Conservation (phyloP, 2,797 vertebrate genomes). For the Sebastes cheni region DNA sequence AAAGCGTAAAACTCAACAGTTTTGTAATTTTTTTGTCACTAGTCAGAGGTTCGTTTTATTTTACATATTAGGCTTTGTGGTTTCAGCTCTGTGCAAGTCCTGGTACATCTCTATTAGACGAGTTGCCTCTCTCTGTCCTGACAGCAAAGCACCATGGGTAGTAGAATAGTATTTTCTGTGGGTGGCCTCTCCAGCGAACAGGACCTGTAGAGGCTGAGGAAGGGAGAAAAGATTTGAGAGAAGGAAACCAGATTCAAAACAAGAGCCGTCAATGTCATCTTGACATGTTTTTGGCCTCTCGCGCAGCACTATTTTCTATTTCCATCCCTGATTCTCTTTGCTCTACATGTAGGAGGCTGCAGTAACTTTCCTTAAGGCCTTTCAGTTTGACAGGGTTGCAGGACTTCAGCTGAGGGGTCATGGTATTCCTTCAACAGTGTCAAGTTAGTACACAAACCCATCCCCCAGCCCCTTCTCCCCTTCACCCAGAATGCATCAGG, state of each 20-base stretch:
- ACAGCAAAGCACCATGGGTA: conserved; percentile 98
- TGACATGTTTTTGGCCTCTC: conserved; percentile 32
- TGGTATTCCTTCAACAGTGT: conserved; percentile 62
- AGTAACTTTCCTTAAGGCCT: conserved; percentile 30
- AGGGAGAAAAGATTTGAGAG: neutral
- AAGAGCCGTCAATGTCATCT: conserved; percentile 30
- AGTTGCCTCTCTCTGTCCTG: conserved; percentile 95
- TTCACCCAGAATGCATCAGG: conserved; percentile 42
- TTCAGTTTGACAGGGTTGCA: conserved; percentile 33
- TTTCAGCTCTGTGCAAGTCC: conserved; percentile 88
- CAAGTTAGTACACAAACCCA: conserved; percentile 49
- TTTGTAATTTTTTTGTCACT: conserved; percentile 76
- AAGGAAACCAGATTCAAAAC: conserved; percentile 29
- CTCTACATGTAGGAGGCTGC: conserved; percentile 12
- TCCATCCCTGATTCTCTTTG: conserved; percentile 17
- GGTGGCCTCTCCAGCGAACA: conserved; percentile 98
- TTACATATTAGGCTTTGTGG: conserved; percentile 84
- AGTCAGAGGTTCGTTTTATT: conserved; percentile 83
- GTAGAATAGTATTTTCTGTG: conserved; percentile 99
- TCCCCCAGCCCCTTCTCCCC: neutral
- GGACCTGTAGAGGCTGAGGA: conserved; percentile 93
- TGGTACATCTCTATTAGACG: conserved; percentile 95
- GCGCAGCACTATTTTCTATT: conserved; percentile 30
- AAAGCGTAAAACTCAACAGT: conserved; percentile 72
- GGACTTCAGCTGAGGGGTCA: conserved; percentile 45